phyloP scores from a whole-genome alignment of 2,888 invertebrate species.

The Mantis religiosa region DNA sequence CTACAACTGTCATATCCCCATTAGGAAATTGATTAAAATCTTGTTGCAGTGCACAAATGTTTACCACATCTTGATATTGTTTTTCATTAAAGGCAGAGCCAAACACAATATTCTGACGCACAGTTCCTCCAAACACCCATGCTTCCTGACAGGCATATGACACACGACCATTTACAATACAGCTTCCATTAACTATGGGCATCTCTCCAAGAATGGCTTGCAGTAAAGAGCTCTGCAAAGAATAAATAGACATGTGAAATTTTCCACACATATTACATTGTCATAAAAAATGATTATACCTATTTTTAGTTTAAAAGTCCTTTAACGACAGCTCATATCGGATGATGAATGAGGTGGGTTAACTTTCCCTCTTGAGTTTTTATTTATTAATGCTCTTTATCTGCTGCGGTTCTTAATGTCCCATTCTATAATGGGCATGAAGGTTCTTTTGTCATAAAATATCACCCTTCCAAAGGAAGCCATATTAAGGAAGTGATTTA shows the following conservation, averaged over 20 bases:
- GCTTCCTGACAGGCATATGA: slow-evolving; percentile 76
- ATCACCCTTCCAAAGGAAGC: too few relatives aligned
- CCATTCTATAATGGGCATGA: too few relatives aligned
- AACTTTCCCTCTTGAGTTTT: too few relatives aligned
- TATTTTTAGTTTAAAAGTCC: too few relatives aligned
- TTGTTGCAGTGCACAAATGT: slow-evolving; percentile 58
- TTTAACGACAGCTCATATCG: too few relatives aligned
- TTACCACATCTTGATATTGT: slow-evolving; percentile 51
- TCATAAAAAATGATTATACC: too few relatives aligned
- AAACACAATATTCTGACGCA: slow-evolving; percentile 77
- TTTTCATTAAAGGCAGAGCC: slow-evolving; percentile 58
- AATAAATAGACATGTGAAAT: neutral
- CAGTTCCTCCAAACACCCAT: slow-evolving; percentile 68
- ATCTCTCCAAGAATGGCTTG: slow-evolving; percentile 72
- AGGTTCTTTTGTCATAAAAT: too few relatives aligned
- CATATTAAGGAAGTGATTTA: too few relatives aligned
- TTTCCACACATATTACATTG: neutral
- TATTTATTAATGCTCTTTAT: too few relatives aligned
- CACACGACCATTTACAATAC: slow-evolving; percentile 57
- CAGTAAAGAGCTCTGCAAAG: slow-evolving; percentile 53
- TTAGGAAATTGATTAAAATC: slow-evolving; percentile 67
- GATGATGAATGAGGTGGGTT: too few relatives aligned
- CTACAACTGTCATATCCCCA: slow-evolving; percentile 70
- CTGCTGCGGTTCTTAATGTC: too few relatives aligned
- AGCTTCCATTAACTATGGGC: slow-evolving; percentile 54